Evolutionary conservation across 2,113 vertebrate genomes (phyloP).

Genomic region (Riparia riparia): DNA sequence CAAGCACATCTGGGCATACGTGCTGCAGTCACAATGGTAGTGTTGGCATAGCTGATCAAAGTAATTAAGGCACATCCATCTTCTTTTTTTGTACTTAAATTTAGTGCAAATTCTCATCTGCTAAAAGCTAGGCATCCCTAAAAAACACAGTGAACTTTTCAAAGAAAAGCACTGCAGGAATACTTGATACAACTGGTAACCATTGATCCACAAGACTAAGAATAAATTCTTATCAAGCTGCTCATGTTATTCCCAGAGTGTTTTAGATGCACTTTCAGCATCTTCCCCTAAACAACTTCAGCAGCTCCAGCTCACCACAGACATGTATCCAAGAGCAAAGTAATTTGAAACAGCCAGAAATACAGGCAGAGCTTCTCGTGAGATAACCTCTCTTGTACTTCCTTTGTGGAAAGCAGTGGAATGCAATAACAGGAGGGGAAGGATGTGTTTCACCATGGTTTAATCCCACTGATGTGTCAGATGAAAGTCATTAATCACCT

Average conservation of each 20-base stretch:
- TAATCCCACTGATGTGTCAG: slow-evolving; percentile 1
- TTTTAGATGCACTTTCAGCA: neutral
- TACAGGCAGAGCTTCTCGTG: neutral
- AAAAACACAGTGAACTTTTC: neutral
- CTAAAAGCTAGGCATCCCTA: neutral
- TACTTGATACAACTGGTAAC: neutral
- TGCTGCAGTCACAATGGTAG: neutral
- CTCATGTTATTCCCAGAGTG: neutral
- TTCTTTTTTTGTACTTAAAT: neutral
- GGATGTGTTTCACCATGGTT: neutral
- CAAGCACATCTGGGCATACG: neutral
- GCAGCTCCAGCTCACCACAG: neutral
- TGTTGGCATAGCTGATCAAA: neutral
- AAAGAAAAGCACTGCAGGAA: neutral
- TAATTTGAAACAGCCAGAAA: neutral
- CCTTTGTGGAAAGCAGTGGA: neutral
- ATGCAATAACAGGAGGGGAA: neutral
- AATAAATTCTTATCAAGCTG: neutral
- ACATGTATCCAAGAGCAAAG: neutral
- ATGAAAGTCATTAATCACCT: slow-evolving; percentile 38
- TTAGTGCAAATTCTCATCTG: neutral
- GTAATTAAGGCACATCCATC: neutral
- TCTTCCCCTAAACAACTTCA: neutral
- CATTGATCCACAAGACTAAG: neutral
- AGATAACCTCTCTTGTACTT: neutral